Evolutionary conservation across 2,113 vertebrate species (phyloP).

Genomic region (Alethe castanea): DNA sequence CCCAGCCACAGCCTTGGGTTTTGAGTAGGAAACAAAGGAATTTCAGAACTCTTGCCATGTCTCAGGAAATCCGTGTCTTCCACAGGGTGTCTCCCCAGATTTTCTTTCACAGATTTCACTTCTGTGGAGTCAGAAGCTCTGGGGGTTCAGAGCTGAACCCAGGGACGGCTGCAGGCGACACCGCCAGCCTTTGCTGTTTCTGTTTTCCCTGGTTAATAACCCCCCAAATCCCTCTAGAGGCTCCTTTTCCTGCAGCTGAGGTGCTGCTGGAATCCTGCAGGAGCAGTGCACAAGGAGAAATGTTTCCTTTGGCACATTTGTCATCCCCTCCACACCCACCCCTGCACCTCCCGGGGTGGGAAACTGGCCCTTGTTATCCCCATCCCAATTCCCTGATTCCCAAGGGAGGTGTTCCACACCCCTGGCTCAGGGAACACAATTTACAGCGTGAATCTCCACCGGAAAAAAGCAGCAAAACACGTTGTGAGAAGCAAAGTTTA

Average conservation of each 20-base stretch:
- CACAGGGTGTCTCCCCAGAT: background rate
- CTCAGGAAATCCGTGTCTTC: background rate
- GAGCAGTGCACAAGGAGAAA: rapidly evolving
- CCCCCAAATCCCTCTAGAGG: rapidly evolving
- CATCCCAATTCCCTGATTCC: rapidly evolving
- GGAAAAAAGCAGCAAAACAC: background rate
- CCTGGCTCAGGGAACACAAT: rapidly evolving
- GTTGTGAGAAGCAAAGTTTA: no score
- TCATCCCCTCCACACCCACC: rapidly evolving
- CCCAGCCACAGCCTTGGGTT: background rate
- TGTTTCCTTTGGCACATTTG: rapidly evolving
- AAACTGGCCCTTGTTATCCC: rapidly evolving
- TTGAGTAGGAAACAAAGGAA: background rate
- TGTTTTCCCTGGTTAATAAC: background rate
- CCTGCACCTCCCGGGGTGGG: rapidly evolving
- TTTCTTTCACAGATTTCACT: background rate
- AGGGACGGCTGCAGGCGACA: background rate
- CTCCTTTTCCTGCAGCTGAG: background rate
- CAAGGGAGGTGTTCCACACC: rapidly evolving
- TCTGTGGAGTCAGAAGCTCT: background rate
- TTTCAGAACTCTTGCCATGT: rapidly evolving
- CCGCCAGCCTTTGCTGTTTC: no score
- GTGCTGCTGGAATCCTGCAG: background rate
- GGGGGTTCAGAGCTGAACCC: rapidly evolving
- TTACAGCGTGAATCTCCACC: rapidly evolving